Percentiles rank a stretch among this genome's conserved stretches.
These are phyloP conservation scores for Macrotis lagotis DNA, from an alignment of 2,113 vertebrate species.

Conservation along the genomic window DNA sequence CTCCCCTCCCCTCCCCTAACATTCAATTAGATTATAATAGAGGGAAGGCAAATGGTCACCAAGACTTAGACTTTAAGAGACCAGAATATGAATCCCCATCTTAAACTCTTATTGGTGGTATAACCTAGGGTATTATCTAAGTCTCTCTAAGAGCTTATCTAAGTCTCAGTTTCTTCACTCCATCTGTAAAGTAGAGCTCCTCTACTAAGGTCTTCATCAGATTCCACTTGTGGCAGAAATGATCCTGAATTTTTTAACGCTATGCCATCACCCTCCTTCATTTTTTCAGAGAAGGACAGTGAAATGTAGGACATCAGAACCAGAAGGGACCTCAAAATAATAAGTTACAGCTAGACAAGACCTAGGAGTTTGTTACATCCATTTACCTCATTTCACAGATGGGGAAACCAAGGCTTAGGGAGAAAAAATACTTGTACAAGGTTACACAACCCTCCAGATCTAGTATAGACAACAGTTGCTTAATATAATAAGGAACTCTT, in stretches of 20 bases:
- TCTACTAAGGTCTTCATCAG: not conserved
- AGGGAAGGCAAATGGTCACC: not conserved
- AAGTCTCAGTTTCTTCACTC: not conserved
- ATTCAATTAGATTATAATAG: not conserved
- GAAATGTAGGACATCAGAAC: not conserved
- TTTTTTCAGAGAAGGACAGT: not conserved
- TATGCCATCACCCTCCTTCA: not conserved
- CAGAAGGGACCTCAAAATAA: not conserved
- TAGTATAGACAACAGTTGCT: not conserved
- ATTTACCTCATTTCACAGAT: not conserved
- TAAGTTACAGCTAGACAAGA: not conserved
- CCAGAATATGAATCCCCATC: not conserved
- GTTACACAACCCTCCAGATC: not conserved
- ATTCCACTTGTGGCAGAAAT: not conserved
- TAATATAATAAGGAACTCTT: not conserved
- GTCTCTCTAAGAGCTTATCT: not conserved
- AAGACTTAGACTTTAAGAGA: not conserved
- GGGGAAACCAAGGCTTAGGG: constrained; percentile 12
- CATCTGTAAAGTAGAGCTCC: not conserved
- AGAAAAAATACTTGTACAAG: not conserved
- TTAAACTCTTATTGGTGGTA: not conserved
- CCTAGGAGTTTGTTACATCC: not conserved
- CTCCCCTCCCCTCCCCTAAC: not conserved
- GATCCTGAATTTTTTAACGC: not conserved
- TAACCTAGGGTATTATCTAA: not conserved